These are phyloP conservation scores for Sphaerophoria rueppellii DNA, from an alignment of 2,888 invertebrate species.

Conservation along the genomic window DNA sequence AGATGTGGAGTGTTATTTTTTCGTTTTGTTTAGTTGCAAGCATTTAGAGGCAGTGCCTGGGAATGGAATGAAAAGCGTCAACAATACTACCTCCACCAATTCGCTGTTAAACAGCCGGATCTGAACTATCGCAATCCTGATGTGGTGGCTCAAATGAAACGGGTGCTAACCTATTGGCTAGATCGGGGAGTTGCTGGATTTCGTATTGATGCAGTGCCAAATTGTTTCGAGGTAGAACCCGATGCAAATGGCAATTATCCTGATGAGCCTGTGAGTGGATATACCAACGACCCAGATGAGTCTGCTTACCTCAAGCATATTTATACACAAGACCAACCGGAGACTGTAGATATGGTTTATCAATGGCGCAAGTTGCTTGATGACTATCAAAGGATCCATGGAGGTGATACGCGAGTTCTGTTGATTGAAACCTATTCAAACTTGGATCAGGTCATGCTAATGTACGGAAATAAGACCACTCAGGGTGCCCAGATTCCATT, in stretches of 20 bases:
- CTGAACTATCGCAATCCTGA: conserved; percentile 87
- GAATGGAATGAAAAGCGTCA: conserved; percentile 86
- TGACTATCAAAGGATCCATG: conserved; percentile 82
- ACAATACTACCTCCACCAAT: conserved; percentile 90
- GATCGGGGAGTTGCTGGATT: conserved; percentile 93
- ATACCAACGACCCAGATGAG: conserved; percentile 82
- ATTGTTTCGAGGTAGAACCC: conserved; percentile 81
- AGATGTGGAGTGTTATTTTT: conserved; percentile 13
- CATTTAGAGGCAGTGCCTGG: conserved; percentile 89
- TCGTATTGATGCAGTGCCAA: conserved; percentile 88
- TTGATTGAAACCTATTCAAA: conserved; percentile 86
- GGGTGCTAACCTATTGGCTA: conserved; percentile 90
- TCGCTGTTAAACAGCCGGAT: conserved; percentile 88
- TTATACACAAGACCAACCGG: conserved; percentile 85
- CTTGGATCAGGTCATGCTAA: conserved; percentile 83
- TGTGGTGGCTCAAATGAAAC: conserved; percentile 84
- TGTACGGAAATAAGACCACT: conserved; percentile 84
- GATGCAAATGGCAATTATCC: conserved; percentile 84
- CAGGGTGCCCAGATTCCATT: conserved; percentile 86
- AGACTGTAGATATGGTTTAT: conserved; percentile 87
- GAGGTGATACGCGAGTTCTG: conserved; percentile 83
- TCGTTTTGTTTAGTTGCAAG: conserved; percentile 81
- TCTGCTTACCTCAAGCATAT: conserved; percentile 85
- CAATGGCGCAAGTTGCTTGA: conserved; percentile 86
- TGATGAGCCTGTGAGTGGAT: conserved; percentile 84